Evolutionary conservation across 2,797 vertebrate species (phyloP).

Genomic region (Sus cebifrons): DNA sequence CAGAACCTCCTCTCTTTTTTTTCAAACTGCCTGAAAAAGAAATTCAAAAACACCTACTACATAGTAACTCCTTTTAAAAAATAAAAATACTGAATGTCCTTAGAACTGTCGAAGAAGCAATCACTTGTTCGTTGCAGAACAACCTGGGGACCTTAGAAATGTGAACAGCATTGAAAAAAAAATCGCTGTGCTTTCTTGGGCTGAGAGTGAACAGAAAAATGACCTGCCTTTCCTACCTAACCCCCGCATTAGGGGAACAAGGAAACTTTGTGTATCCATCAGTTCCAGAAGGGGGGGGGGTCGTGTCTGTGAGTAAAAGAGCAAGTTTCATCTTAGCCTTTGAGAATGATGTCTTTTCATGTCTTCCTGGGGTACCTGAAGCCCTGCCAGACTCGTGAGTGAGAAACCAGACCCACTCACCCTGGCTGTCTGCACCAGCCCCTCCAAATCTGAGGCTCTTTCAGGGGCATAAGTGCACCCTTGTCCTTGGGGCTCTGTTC

Average conservation of each 20-base stretch:
- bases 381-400: slow-evolving; percentile 34
- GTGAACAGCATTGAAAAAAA: neutral
- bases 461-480: too few relatives aligned
- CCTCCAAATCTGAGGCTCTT: neutral
- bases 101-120: neutral
- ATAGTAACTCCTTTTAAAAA: neutral
- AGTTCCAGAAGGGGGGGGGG: neutral
- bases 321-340: slow-evolving; percentile 26
- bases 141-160: neutral
- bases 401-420: slow-evolving; percentile 51
- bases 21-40: neutral
- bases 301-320: slow-evolving; percentile 45
- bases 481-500: neutral
- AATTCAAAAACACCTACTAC: neutral
- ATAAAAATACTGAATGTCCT: neutral
- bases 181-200: neutral
- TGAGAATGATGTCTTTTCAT: slow-evolving; percentile 67
- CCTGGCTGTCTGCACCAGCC: neutral
- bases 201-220: neutral
- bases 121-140: neutral
- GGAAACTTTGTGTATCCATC: slow-evolving; percentile 63
- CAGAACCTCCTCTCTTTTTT: neutral
- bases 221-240: slow-evolving; percentile 36
- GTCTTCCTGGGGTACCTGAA: slow-evolving; percentile 9
- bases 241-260: slow-evolving; percentile 26